phyloP scores from a whole-genome alignment of 2,797 vertebrate species.

The Cryptoblepharus egeriae region DNA sequence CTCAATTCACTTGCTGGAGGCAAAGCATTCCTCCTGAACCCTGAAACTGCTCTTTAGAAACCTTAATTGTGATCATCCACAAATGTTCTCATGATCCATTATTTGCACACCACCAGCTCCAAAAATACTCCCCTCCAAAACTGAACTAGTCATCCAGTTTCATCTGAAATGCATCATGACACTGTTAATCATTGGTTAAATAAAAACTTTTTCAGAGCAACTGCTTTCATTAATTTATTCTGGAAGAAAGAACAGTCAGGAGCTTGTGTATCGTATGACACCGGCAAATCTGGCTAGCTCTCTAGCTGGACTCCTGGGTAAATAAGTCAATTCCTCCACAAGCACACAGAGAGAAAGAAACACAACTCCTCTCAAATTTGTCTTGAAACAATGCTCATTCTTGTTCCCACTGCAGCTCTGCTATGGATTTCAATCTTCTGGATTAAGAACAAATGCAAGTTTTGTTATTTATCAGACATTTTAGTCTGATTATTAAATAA shows the following conservation, averaged over 20 bases:
- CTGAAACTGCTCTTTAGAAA: no score
- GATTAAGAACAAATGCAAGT: background rate
- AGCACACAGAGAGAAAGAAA: background rate
- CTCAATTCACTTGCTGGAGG: no score
- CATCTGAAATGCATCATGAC: constrained; percentile 1
- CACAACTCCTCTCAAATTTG: background rate
- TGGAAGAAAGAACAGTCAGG: constrained; percentile 8
- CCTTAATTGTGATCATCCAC: background rate
- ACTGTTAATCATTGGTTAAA: background rate
- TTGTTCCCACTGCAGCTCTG: constrained; percentile 7
- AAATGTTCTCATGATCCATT: background rate
- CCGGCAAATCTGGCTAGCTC: constrained; percentile 4
- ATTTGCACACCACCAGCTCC: background rate
- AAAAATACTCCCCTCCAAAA: background rate
- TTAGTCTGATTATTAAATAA: background rate
- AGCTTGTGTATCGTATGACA: constrained; percentile 4
- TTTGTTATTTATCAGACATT: background rate
- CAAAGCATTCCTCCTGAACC: background rate
- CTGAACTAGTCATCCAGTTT: background rate
- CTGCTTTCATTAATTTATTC: constrained; percentile 6
- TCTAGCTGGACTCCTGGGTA: background rate
- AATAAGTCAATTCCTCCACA: constrained; percentile 14
- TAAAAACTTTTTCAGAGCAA: background rate
- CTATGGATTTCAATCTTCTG: background rate
- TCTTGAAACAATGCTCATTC: background rate